phyloP scores from a whole-genome alignment of 2,888 invertebrate species.

The Alsophila aescularia region DNA sequence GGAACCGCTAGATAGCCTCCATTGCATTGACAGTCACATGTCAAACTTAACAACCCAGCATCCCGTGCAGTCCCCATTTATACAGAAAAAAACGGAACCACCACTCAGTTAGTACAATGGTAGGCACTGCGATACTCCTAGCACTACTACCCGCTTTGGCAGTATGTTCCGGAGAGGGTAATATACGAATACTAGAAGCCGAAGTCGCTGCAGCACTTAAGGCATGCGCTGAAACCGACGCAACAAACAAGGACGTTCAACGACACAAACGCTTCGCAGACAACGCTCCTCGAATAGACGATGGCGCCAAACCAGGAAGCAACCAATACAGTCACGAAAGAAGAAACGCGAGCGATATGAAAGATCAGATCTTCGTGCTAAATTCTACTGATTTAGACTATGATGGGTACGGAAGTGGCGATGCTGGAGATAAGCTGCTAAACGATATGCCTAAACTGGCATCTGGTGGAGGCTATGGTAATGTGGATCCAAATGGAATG shows the following conservation, averaged over 20 bases:
- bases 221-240: conserved; percentile 49
- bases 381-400: conserved; percentile 63
- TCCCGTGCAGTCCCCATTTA: conserved; percentile 61
- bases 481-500: conserved; percentile 27
- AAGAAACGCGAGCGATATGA: conserved; percentile 53
- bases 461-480: conserved; percentile 28
- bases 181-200: conserved; percentile 71
- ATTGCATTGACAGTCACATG: conserved; percentile 53
- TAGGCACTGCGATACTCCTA: conserved; percentile 45
- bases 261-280: conserved; percentile 37
- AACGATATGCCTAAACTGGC: conserved; percentile 49
- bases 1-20: conserved; percentile 19
- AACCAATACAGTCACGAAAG: conserved; percentile 64
- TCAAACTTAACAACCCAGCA: conserved; percentile 56
- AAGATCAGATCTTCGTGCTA: conserved; percentile 55
- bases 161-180: conserved; percentile 65
- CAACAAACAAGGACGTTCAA: conserved; percentile 21
- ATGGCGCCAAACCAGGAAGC: conserved; percentile 45
- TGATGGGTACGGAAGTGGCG: conserved; percentile 50
- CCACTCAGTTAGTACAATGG: conserved; percentile 50
- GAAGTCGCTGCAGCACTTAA: conserved; percentile 69
- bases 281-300: conserved; percentile 56
- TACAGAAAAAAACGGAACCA: conserved; percentile 29
- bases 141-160: conserved; percentile 54
- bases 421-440: conserved; percentile 51